Evolutionary conservation across 2,113 vertebrate species (phyloP).

Genomic region (Ailuropoda melanoleuca): DNA sequence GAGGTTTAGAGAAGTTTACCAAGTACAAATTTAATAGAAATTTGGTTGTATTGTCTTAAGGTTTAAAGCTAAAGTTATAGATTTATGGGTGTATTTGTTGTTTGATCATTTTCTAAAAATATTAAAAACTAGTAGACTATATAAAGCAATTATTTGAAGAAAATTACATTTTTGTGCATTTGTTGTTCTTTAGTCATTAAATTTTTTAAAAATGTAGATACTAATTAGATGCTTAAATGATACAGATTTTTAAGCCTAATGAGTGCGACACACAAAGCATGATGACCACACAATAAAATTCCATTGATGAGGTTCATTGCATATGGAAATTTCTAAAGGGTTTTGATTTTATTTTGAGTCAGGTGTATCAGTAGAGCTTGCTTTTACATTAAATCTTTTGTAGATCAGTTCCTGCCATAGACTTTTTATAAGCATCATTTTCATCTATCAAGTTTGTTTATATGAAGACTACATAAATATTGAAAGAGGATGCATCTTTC

Average conservation of each 20-base stretch:
- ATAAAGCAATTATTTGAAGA: slow-evolving; percentile 11
- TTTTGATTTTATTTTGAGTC: background rate
- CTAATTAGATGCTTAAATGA: background rate
- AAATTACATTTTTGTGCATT: background rate
- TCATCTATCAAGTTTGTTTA: background rate
- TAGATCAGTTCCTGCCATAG: background rate
- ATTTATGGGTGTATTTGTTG: background rate
- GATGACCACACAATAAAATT: background rate
- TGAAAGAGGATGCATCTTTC: background rate
- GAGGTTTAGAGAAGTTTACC: background rate
- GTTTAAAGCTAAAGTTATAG: background rate
- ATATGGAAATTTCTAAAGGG: background rate
- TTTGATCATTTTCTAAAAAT: background rate
- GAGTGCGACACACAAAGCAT: background rate
- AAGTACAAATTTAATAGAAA: background rate
- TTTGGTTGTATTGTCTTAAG: background rate
- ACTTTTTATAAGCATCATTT: background rate
- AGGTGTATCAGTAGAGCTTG: background rate
- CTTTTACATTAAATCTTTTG: background rate
- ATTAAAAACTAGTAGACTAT: background rate
- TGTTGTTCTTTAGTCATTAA: background rate
- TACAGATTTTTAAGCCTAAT: background rate
- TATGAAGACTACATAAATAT: background rate
- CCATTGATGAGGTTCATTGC: background rate
- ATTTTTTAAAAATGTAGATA: background rate